A percentile compares a stretch with the other conserved stretches of the same genome.
Evolutionary conservation across 1,140 invertebrate genomes (phyloP).

Genomic region (Coptotermes formosanus): DNA sequence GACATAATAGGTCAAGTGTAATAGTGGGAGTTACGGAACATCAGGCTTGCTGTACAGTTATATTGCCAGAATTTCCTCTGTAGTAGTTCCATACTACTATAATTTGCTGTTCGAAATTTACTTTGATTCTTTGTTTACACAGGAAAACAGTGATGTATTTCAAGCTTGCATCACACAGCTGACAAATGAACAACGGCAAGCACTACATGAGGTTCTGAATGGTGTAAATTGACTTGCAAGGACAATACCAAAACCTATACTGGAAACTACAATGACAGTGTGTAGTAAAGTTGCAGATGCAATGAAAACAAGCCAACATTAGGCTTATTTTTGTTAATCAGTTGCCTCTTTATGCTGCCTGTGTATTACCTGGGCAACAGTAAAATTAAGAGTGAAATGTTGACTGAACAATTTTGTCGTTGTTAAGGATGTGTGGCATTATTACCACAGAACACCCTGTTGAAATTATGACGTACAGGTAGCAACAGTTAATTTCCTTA

Average conservation of each 20-base stretch:
- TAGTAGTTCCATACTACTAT: too few species aligned
- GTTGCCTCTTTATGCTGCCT: neutral
- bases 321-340: neutral
- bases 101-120: too few species aligned
- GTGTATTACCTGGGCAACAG: neutral
- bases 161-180: conserved; percentile 75
- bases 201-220: conserved; percentile 67
- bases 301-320: neutral
- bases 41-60: too few species aligned
- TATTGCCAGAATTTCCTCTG: too few species aligned
- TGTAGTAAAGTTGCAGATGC: neutral
- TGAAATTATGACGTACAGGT: neutral
- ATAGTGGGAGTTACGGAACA: too few species aligned
- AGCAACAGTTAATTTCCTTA: neutral
- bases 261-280: neutral
- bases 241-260: neutral
- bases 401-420: neutral
- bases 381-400: neutral
- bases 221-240: conserved; percentile 14
- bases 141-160: conserved; percentile 78
- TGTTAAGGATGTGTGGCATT: neutral
- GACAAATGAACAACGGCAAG: conserved; percentile 75
- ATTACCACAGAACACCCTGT: neutral
- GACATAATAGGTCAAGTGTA: too few species aligned
- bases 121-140: neutral